These are phyloP conservation scores for Pseudocheirus occidentalis DNA, from an alignment of 2,797 vertebrate genomes.

Conservation along the genomic window DNA sequence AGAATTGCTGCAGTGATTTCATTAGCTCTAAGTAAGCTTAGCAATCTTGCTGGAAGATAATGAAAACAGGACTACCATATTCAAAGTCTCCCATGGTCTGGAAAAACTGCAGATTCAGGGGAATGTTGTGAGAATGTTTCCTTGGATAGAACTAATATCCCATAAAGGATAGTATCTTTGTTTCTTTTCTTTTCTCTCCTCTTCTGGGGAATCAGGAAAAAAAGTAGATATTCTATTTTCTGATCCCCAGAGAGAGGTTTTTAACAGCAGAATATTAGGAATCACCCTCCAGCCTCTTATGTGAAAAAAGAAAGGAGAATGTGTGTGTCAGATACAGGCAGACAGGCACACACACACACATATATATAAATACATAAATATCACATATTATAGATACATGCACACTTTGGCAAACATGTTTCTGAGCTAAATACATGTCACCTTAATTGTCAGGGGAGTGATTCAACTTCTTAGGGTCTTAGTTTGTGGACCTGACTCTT, in stretches of 20 bases:
- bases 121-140: constrained; percentile 53
- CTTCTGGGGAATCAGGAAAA: background rate
- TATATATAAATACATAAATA: background rate
- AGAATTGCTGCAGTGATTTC: constrained; percentile 52
- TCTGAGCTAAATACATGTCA: background rate
- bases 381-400: background rate
- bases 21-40: constrained; percentile 58
- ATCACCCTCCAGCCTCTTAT: background rate
- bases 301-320: background rate
- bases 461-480: background rate
- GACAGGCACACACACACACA: background rate
- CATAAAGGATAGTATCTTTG: constrained; percentile 33
- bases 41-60: constrained; percentile 47
- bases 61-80: constrained; percentile 52
- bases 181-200: background rate
- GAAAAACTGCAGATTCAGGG: constrained; percentile 38
- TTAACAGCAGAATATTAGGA: background rate
- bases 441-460: background rate
- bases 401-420: background rate
- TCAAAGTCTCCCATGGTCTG: constrained; percentile 51
- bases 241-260: background rate
- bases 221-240: background rate
- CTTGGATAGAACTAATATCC: constrained; percentile 47
- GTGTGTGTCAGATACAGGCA: background rate
- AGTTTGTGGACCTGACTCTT: background rate